phyloP scores from a whole-genome alignment of 2,797 vertebrate genomes.

The Furcifer pardalis region DNA sequence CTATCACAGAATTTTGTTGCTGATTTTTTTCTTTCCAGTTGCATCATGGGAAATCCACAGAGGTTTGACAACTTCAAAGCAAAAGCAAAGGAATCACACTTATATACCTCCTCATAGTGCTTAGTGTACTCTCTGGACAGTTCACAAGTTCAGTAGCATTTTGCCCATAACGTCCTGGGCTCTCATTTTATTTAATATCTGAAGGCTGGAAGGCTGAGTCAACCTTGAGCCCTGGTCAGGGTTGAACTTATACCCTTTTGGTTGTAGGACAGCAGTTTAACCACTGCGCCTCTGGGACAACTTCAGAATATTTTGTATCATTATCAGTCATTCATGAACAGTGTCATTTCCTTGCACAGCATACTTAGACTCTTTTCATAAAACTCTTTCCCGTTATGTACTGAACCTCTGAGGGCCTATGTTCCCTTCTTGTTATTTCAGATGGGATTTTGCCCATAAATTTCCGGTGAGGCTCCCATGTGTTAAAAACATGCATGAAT shows the following conservation, averaged over 20 bases:
- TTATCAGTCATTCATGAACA: neutral
- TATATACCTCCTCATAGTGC: no score
- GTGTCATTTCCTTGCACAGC: neutral
- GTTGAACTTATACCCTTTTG: no score
- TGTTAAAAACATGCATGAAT: neutral
- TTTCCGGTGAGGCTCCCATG: neutral
- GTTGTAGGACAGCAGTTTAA: no score
- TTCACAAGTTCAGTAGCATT: no score
- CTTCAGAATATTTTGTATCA: constrained; percentile 15
- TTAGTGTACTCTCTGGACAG: no score
- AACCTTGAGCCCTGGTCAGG: no score
- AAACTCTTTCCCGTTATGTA: neutral
- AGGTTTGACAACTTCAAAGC: neutral
- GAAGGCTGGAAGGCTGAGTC: no score
- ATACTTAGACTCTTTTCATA: neutral
- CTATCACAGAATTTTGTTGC: neutral
- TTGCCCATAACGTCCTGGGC: no score
- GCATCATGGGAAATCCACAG: neutral
- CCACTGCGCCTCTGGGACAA: no score
- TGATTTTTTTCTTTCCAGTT: neutral
- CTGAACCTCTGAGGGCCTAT: neutral
- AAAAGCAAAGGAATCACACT: no score
- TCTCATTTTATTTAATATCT: no score
- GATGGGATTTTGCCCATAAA: neutral
- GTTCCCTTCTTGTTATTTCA: neutral